Conservation (phyloP, 2,113 vertebrate genomes). For the Pyxicephalus adspersus region DNA sequence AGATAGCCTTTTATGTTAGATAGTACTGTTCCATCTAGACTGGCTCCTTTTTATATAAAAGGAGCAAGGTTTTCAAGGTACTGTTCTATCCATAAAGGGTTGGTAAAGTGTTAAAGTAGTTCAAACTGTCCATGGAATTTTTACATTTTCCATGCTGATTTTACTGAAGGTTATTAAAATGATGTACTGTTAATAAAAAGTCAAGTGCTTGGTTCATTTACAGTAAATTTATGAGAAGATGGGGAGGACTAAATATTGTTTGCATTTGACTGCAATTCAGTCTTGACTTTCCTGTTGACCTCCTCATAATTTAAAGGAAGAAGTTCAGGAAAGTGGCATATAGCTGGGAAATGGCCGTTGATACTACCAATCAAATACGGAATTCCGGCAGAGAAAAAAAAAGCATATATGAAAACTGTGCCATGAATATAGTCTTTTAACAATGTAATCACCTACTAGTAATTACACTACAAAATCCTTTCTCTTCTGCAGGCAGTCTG, state of each 20-base stretch:
- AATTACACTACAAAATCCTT: conserved; percentile 35
- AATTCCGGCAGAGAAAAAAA: conserved; percentile 16
- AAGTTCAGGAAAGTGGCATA: conserved; percentile 30
- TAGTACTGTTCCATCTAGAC: too few relatives aligned
- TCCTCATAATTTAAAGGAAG: conserved; percentile 40
- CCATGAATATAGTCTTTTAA: conserved; percentile 25
- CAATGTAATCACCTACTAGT: conserved; percentile 29
- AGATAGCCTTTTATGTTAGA: too few relatives aligned
- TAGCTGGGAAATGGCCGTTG: conserved; percentile 41
- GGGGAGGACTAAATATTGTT: conserved; percentile 46
- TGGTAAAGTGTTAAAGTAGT: conserved; percentile 30
- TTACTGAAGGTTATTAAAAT: conserved; percentile 49
- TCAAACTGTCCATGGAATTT: conserved; percentile 35
- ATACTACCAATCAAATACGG: conserved; percentile 37
- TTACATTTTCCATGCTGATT: conserved; percentile 37
- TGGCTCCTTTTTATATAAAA: too few relatives aligned
- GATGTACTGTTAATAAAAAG: conserved; percentile 54
- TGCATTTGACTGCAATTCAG: conserved; percentile 54
- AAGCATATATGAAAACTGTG: conserved; percentile 33
- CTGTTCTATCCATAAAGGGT: background rate
- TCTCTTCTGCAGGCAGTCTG: background rate
- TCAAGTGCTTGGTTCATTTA: conserved; percentile 52
- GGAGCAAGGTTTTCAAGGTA: too few relatives aligned
- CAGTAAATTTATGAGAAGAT: conserved; percentile 46
- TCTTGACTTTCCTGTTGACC: conserved; percentile 38